phyloP scores from a whole-genome alignment of 2,113 vertebrate species.

The Junco hyemalis region DNA sequence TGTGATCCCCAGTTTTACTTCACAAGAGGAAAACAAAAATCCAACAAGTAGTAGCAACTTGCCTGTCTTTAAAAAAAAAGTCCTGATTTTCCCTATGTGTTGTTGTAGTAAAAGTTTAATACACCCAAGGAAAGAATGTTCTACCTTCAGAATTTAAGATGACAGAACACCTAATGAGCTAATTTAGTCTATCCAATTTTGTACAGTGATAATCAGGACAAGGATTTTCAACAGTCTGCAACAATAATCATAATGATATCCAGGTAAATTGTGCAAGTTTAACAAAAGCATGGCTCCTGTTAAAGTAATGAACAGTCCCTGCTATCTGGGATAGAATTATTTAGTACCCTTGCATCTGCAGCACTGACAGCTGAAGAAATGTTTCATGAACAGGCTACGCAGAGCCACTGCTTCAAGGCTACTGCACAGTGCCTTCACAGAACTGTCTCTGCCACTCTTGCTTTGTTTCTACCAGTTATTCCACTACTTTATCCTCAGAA shows the following conservation, averaged over 20 bases:
- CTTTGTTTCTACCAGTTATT: not conserved
- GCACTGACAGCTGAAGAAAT: not conserved
- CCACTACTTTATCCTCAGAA: not conserved
- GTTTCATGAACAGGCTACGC: not conserved
- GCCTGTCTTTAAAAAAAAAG: not conserved
- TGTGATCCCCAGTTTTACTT: not conserved
- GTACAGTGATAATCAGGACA: conserved; percentile 1
- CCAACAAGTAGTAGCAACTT: conserved; percentile 21
- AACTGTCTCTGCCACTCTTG: not conserved
- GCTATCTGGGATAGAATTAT: not conserved
- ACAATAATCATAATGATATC: not conserved
- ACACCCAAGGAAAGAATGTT: not conserved
- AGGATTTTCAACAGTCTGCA: conserved; percentile 48
- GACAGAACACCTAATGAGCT: not conserved
- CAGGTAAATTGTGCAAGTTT: conserved; percentile 1
- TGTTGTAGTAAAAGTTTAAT: not conserved
- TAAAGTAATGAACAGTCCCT: not conserved
- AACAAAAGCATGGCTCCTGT: not conserved
- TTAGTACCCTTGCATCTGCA: not conserved
- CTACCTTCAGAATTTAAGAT: not conserved
- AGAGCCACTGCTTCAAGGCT: not conserved
- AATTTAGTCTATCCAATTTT: not conserved
- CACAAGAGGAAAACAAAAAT: not conserved
- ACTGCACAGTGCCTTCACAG: not conserved
- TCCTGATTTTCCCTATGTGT: not conserved